Evolutionary conservation across 2,888 invertebrate species (phyloP), one percentile per base, ranked within the genome.

Genomic region (Ametastegia equiseti): DNA sequence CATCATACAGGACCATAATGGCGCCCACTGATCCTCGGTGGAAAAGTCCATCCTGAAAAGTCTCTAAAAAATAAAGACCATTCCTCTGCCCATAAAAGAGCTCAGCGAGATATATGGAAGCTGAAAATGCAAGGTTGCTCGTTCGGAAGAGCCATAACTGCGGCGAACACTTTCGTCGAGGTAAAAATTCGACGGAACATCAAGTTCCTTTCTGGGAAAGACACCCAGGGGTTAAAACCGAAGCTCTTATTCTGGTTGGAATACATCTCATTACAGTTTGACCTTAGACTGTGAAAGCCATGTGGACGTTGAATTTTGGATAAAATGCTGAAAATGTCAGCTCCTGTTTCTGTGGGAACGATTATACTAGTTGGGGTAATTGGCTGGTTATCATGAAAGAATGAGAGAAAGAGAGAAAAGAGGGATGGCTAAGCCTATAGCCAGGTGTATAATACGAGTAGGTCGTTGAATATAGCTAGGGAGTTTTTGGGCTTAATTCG

Each of bases 401-500:
- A n/a, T n/a, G n/a, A n/a, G n/a, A n/a, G n/a, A n/a, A n/a, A n/a
- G n/a, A n/a, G n/a, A n/a, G n/a, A n/a, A n/a, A 57, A 19, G 36
- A 42, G 13, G 42, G 13, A 69, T 39, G 13, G 11, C 69, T 13
- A 42, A 42, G 42, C n/a, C 19, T 65, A 65, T n/a, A 19, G 30
- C 63, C 33, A 65, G 36, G 33, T 65, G 36, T 36, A 65, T 30
- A 33, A 36, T 54, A 54, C 54, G 54, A 23, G n/a, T n/a, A n/a
- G 42, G 1, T 23, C 39, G 69, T 19, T 42, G 23, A 42, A 36
- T 69, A 69, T 23, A 13, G 69, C 19, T 13, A 2, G 69, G 69
- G 39, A 39, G 69, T 69, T 42, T 42, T 45, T 69, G 69, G 42
- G 42, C 69, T 69, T 69, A 69, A 69, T 42, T 42, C 19, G 39